Evolutionary conservation across 2,888 invertebrate species (phyloP), one percentile per base, ranked within the genome.

Genomic region (Hypolimnas misippus): DNA sequence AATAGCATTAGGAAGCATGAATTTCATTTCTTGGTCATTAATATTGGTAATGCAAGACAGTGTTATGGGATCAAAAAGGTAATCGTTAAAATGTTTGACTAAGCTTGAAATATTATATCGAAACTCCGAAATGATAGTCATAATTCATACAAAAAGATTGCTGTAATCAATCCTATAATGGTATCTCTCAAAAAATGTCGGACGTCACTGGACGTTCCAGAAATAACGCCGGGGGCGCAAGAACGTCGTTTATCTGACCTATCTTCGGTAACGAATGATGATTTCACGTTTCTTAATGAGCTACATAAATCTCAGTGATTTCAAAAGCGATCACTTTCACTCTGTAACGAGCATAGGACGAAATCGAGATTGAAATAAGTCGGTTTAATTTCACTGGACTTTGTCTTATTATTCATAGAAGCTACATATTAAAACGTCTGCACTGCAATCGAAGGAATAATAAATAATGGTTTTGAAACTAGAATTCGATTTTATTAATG

Each of bases 321-420:
- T 71, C 73, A 75, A 78, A 49, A 79, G 76, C 76, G 76, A 77
- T 79, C 78, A 80, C 81, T 82, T 82, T 82, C 81, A 77, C 80
- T 77, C 66, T 68, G 69, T 73, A 75, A 76, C 68, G 70, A 74
- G 70, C 68, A 69, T 72, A 73, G 70, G 75, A 76, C 71, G 75
- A 78, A 75, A 79, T 76, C 75, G 75, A 76, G 73, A 75, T 73
- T 70, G 69, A 70, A 74, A 74, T 74, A 67, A 75, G 75, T 74
- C 71, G 72, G 61, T 67, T 67, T 67, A 67, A 70, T 67, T 69
- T 69, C 65, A 58, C 52, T 62, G 66, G 57, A 63, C 63, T 67
- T 67, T 66, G 63, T 63, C 56, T 61, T 66, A 66, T 62, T 25
- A 25, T 3, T 25, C 25, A 25, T 3, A 25, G 5, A 25, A 25